These are phyloP conservation scores for Pollenia angustigena DNA, from an alignment of 2,888 invertebrate species.

Conservation along the genomic window DNA sequence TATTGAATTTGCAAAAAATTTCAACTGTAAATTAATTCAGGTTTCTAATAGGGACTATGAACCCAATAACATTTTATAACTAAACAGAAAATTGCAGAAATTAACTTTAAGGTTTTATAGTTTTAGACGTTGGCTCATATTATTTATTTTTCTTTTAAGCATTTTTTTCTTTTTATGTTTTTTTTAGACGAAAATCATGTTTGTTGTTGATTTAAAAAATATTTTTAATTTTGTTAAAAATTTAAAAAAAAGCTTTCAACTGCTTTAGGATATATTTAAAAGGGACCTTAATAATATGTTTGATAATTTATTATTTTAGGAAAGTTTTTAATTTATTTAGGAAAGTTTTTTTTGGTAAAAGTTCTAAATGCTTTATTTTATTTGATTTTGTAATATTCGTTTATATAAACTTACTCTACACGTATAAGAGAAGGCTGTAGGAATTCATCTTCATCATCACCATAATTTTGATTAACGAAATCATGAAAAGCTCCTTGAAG, in stretches of 20 bases:
- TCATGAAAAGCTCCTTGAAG: slow-evolving; percentile 75
- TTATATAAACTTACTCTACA: slow-evolving; percentile 78
- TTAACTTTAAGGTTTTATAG: no score
- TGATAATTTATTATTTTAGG: no score
- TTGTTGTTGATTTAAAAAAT: neutral
- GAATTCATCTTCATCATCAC: slow-evolving; percentile 69
- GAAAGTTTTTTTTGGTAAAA: neutral
- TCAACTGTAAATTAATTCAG: no score
- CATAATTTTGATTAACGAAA: slow-evolving; percentile 75
- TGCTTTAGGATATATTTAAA: neutral
- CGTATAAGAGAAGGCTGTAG: slow-evolving; percentile 76
- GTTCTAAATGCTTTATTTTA: neutral
- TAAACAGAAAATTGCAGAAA: no score
- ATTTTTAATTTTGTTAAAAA: neutral
- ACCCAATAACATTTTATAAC: no score
- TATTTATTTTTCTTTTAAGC: no score
- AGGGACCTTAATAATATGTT: no score
- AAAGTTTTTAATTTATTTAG: neutral
- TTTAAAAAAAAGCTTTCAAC: neutral
- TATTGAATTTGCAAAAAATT: no score
- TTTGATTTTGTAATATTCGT: no score
- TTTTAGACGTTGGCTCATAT: no score
- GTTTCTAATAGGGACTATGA: no score
- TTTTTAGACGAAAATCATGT: neutral
- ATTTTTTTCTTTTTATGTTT: neutral